Evolutionary conservation across 2,113 vertebrate species (phyloP).

Genomic region (Columba livia): DNA sequence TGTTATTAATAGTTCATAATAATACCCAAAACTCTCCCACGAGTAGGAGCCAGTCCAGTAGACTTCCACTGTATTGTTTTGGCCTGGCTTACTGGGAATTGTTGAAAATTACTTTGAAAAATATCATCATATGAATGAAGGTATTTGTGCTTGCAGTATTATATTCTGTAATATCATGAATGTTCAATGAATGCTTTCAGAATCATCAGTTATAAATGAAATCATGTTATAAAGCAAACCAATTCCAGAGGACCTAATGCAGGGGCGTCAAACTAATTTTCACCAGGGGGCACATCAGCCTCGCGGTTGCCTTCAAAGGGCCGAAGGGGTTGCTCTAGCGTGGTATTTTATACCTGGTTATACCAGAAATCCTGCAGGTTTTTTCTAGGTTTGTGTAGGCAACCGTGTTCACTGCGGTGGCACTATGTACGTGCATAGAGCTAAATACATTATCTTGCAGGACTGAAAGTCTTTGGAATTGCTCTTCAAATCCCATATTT

Average conservation of each 20-base stretch:
- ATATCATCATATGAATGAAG: not conserved
- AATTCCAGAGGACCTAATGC: not conserved
- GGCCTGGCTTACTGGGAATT: not conserved
- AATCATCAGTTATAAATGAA: not conserved
- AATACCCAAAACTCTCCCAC: not conserved
- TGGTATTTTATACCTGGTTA: not conserved
- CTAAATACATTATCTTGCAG: not conserved
- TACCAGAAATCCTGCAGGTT: not conserved
- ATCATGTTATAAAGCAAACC: not conserved
- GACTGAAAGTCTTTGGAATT: not conserved
- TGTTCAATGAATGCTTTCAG: not conserved
- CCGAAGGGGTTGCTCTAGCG: not conserved
- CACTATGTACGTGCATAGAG: not conserved
- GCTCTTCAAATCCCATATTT: not conserved
- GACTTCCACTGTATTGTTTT: not conserved
- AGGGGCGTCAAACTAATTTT: no score
- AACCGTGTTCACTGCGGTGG: not conserved
- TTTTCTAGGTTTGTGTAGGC: not conserved
- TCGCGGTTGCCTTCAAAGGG: no score
- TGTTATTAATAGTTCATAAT: not conserved
- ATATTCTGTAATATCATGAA: not conserved
- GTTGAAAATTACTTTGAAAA: not conserved
- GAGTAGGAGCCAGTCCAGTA: not conserved
- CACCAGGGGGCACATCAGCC: no score
- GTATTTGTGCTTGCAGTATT: not conserved